Evolutionary conservation across 1,140 invertebrate genomes (phyloP).

Genomic region (Prorops nasuta): DNA sequence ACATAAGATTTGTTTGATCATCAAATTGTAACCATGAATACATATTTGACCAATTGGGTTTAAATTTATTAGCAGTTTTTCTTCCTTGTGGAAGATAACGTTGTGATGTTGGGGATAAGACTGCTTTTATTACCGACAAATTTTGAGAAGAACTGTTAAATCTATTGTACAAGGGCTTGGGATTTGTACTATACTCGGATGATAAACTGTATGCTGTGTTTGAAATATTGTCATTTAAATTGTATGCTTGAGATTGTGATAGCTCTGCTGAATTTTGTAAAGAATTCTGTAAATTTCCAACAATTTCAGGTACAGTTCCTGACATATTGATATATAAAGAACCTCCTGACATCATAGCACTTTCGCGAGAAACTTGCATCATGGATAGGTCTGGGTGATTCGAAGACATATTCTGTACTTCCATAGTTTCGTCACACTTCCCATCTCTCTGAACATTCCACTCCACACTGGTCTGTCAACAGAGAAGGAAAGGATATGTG

Average conservation of each 20-base stretch:
- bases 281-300: conserved; percentile 18
- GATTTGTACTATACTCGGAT: conserved; percentile 5
- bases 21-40: conserved; percentile 72
- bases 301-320: conserved; percentile 22
- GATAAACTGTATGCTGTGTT: neutral
- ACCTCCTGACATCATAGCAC: conserved; percentile 38
- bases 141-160: conserved; percentile 35
- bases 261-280: conserved; percentile 9
- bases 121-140: conserved; percentile 56
- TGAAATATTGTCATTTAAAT: neutral
- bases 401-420: conserved; percentile 36
- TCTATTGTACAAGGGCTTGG: conserved; percentile 9
- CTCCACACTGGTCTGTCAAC: conserved; percentile 64
- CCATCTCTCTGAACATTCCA: conserved; percentile 43
- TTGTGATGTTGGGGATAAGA: conserved; percentile 21
- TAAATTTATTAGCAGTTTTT: conserved; percentile 65
- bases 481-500: conserved; percentile 68
- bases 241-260: neutral
- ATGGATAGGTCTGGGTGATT: conserved; percentile 30
- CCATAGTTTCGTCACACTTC: conserved; percentile 50
- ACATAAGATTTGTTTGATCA: conserved; percentile 67
- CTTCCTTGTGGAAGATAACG: conserved; percentile 35
- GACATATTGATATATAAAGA: conserved; percentile 36
- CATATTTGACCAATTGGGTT: conserved; percentile 63
- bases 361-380: conserved; percentile 40